Percentiles rank a stretch among this genome's conserved stretches.
phyloP scores from a whole-genome alignment of 2,113 vertebrate genomes.

The Galemys pyrenaicus region DNA sequence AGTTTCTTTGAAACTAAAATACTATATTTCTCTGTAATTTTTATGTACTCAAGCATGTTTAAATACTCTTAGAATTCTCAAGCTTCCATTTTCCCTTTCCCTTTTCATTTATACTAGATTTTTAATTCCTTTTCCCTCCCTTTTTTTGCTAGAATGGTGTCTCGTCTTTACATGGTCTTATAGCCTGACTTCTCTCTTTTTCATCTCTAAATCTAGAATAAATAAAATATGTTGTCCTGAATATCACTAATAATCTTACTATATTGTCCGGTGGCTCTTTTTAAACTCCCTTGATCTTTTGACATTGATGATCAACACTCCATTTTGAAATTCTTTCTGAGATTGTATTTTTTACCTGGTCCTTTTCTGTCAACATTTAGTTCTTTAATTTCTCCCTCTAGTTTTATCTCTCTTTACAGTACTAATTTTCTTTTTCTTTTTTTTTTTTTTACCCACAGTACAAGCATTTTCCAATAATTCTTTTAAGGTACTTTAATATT shows the following conservation, averaged over 20 bases:
- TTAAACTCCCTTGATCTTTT: not conserved
- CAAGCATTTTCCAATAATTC: not conserved
- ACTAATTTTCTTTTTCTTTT: not conserved
- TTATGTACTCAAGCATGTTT: not conserved
- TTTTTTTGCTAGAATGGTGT: not conserved
- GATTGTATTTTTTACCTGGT: not conserved
- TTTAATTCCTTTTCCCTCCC: not conserved
- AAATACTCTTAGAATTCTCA: not conserved
- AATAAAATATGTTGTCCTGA: not conserved
- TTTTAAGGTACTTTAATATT: not conserved
- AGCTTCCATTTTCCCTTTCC: not conserved
- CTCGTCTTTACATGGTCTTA: not conserved
- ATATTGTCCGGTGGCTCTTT: not conserved
- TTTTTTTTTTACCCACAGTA: not conserved
- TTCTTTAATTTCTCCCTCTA: not conserved
- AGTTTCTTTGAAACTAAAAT: not conserved
- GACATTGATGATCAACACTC: not conserved
- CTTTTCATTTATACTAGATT: not conserved
- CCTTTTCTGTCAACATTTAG: constrained; percentile 17
- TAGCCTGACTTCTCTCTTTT: not conserved
- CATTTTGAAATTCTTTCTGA: not conserved
- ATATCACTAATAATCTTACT: not conserved
- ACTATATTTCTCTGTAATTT: not conserved
- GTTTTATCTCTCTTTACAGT: not conserved
- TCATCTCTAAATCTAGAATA: not conserved